Evolutionary conservation across 2,888 invertebrate genomes (phyloP).

Genomic region (Fragum whitleyi): DNA sequence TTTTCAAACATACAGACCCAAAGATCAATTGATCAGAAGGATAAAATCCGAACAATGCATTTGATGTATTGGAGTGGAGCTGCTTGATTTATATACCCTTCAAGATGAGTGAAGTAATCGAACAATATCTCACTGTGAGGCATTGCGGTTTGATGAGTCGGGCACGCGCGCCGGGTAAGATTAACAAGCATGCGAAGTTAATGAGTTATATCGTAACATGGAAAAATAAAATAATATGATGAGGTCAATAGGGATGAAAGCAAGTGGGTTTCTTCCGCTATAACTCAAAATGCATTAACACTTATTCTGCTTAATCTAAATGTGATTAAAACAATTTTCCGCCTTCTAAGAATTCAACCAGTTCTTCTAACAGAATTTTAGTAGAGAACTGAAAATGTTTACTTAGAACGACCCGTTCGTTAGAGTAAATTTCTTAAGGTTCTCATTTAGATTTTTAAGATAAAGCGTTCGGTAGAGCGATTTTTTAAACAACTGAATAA

Average conservation of each 20-base stretch:
- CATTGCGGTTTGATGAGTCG: background rate
- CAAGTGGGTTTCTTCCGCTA: too few species aligned
- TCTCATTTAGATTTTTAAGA: too few species aligned
- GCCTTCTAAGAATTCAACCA: too few species aligned
- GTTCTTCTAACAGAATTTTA: too few species aligned
- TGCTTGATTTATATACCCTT: conserved; percentile 24
- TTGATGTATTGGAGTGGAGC: conserved; percentile 4
- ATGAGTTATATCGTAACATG: conserved; percentile 9
- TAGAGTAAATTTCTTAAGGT: too few species aligned
- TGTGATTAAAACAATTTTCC: too few species aligned
- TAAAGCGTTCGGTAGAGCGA: too few species aligned
- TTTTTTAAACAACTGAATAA: too few species aligned
- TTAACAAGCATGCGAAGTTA: background rate
- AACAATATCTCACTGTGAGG: conserved; percentile 8
- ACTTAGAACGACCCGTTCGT: too few species aligned
- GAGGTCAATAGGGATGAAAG: background rate
- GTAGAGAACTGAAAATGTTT: too few species aligned
- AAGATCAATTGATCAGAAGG: background rate
- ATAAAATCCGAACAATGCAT: conserved; percentile 15
- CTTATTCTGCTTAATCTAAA: too few species aligned
- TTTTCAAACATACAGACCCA: background rate
- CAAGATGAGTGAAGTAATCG: conserved; percentile 12
- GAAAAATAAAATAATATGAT: background rate
- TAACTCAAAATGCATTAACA: too few species aligned
- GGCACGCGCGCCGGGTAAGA: background rate